Base-by-base conservation (phyloP, 1,140 invertebrate species). In the Euwallacea similis region DNA sequence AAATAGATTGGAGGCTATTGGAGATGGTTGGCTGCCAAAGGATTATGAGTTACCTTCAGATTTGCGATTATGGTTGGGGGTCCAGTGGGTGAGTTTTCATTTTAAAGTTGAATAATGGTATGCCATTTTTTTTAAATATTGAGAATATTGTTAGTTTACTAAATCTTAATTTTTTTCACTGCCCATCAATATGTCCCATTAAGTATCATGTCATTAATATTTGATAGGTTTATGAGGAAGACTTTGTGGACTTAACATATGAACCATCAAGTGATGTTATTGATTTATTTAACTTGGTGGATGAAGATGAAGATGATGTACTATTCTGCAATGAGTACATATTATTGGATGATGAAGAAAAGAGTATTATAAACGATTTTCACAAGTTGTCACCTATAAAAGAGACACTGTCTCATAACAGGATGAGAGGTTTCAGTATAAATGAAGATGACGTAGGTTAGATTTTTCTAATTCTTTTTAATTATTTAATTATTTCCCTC, bases 1-100 rank as follows among this genome's bases (percentile, higher is more conserved):
- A 11, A 56, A 78, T 46, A 70, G 72, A 62, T 80, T 86, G 42
- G 69, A 82, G 76, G 72, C 73, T 63, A 46, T 78, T 64, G 83
- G 83, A 13, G 33, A 68, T 66, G n/a, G 71, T 6, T 86, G 84
- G 84, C 71, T 86, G 59, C 80, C 83, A 13, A 16, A 78, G 7
- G 73, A 79, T 56, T 82, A 83, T 74, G 43, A 50, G 3, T 78
- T 86, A 44, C 82, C 83, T 54, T 42, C 60, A 15, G 73, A 84
- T 79, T 82, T 86, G 43, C 76, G 79, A 69, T 42, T 44, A 10
- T 86, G 84, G 84, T 69, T 86, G 8, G 66, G 79, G 72, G 71
- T 83, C 7, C 66, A 80, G 33, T 85, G 84, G 84, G 77, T 82
- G 46, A 61, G 63, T 71, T 7, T 55, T n/a, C n/a, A n/a, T n/a